Percentiles rank a stretch among this genome's conserved stretches.
These are phyloP conservation scores for Plusia festucae DNA, from an alignment of 2,888 invertebrate genomes.

Conservation along the genomic window DNA sequence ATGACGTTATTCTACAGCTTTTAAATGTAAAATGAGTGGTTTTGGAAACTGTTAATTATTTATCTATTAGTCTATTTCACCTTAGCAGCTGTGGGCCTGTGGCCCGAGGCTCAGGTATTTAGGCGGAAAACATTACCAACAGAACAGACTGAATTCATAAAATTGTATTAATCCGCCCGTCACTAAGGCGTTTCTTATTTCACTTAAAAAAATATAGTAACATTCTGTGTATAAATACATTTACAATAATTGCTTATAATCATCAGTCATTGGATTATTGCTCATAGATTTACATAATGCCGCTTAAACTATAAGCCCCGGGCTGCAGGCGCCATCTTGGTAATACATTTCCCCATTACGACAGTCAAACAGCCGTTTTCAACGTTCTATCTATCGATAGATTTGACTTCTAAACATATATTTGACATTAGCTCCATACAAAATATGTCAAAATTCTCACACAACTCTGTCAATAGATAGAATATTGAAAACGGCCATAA, in stretches of 20 bases:
- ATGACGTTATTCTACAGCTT: slow-evolving; percentile 8
- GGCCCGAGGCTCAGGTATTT: background rate
- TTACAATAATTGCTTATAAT: slow-evolving; percentile 28
- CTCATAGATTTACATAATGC: slow-evolving; percentile 7
- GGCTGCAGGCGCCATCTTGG: background rate
- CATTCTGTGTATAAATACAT: slow-evolving; percentile 15
- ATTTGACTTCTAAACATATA: too few species aligned
- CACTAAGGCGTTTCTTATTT: background rate
- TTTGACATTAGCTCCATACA: too few species aligned
- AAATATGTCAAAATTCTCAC: too few species aligned
- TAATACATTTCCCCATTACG: slow-evolving; percentile 1
- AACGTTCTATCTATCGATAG: too few species aligned
- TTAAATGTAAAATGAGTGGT: slow-evolving; percentile 9
- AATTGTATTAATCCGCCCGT: background rate
- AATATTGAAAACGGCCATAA: too few species aligned
- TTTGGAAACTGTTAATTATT: slow-evolving; percentile 7
- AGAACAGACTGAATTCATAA: background rate
- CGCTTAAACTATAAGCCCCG: background rate
- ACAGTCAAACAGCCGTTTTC: too few species aligned
- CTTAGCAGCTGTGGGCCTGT: background rate
- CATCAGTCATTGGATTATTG: slow-evolving; percentile 30
- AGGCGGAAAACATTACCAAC: background rate
- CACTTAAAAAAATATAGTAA: slow-evolving; percentile 39
- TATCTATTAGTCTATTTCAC: background rate
- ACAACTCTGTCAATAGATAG: too few species aligned